phyloP scores from a whole-genome alignment of 2,888 invertebrate species.

The Dryobota labecula region DNA sequence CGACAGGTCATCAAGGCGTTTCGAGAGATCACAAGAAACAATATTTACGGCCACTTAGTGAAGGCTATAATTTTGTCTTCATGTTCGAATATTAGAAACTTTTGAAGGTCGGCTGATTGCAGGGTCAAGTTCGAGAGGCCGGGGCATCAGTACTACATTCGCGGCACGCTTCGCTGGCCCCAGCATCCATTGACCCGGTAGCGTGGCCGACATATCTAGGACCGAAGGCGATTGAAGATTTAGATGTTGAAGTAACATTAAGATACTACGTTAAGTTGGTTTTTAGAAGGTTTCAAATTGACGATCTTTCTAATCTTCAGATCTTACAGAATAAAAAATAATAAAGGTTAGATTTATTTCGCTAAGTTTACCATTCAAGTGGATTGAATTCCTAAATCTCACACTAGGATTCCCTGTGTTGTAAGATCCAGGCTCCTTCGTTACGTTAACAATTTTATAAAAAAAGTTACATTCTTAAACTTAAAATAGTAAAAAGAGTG shows the following conservation, averaged over 20 bases:
- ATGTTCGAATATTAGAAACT: slow-evolving; percentile 57
- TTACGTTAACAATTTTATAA: too few species aligned
- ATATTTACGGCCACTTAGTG: slow-evolving; percentile 45
- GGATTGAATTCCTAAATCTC: too few species aligned
- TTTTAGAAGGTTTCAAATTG: not conserved
- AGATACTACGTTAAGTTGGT: not conserved
- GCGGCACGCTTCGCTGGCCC: slow-evolving; percentile 74
- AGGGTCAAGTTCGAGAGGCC: slow-evolving; percentile 80
- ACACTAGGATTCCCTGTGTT: too few species aligned
- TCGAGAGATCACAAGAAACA: slow-evolving; percentile 36
- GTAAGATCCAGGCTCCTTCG: too few species aligned
- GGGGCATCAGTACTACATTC: slow-evolving; percentile 70
- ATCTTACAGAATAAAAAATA: too few species aligned
- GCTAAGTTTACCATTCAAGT: too few species aligned
- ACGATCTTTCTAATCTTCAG: not conserved
- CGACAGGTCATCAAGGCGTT: slow-evolving; percentile 46
- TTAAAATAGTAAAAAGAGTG: too few species aligned
- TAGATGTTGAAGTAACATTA: slow-evolving; percentile 5
- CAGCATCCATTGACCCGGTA: slow-evolving; percentile 77
- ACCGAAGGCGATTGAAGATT: slow-evolving; percentile 24
- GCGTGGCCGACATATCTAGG: slow-evolving; percentile 68
- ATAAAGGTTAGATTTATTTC: too few species aligned
- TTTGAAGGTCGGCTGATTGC: slow-evolving; percentile 53
- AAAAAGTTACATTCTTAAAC: too few species aligned
- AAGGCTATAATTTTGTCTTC: slow-evolving; percentile 53